These are phyloP conservation scores for Neogobius melanostomus DNA, from an alignment of 2,113 vertebrate genomes.

Conservation along the genomic window DNA sequence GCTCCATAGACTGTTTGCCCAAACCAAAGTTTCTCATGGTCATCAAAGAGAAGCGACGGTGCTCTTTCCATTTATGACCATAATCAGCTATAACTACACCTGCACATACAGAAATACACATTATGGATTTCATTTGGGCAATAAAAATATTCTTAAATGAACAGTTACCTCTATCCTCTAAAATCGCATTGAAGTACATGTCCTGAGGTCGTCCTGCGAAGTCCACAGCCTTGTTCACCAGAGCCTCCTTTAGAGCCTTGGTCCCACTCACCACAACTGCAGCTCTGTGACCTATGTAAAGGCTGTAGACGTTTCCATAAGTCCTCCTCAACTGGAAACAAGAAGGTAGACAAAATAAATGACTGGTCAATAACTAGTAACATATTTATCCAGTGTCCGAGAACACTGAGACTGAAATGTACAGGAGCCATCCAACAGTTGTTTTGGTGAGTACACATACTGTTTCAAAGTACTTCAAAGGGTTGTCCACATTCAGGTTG, in stretches of 20 bases:
- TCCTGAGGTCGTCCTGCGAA: slow-evolving; percentile 53
- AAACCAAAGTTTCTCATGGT: slow-evolving; percentile 78
- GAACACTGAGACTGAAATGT: too few species aligned
- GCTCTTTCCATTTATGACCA: slow-evolving; percentile 64
- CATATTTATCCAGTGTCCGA: too few species aligned
- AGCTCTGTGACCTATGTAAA: slow-evolving; percentile 49
- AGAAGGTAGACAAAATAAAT: too few species aligned
- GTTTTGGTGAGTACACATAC: too few species aligned
- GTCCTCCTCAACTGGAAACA: slow-evolving; percentile 35
- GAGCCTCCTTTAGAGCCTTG: slow-evolving; percentile 49
- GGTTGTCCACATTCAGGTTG: too few species aligned
- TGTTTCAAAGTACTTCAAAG: too few species aligned
- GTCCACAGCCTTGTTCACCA: slow-evolving; percentile 47
- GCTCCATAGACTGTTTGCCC: slow-evolving; percentile 79
- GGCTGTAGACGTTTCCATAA: slow-evolving; percentile 57
- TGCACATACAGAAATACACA: too few species aligned
- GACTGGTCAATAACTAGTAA: too few species aligned
- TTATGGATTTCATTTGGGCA: too few species aligned
- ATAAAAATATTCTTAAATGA: background rate
- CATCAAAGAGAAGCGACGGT: slow-evolving; percentile 69
- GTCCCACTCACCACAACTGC: slow-evolving; percentile 43
- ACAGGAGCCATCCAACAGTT: too few species aligned
- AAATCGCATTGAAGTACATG: background rate
- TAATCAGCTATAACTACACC: slow-evolving; percentile 62
- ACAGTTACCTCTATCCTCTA: background rate